phyloP scores from a whole-genome alignment of 2,797 vertebrate species.

The Argya squamiceps region DNA sequence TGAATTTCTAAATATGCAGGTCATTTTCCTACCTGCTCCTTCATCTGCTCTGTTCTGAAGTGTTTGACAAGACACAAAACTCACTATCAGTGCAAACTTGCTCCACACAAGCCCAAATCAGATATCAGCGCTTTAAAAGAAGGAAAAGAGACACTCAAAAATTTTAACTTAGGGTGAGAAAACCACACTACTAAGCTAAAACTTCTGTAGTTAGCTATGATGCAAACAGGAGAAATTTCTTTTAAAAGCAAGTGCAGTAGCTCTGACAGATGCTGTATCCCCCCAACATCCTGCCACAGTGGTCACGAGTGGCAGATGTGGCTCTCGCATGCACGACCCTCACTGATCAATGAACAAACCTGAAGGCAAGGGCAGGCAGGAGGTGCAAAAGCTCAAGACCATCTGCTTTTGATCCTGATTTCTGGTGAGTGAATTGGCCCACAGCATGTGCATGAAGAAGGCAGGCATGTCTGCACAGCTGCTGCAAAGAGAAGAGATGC shows the following conservation, averaged over 20 bases:
- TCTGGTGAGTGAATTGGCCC: background rate
- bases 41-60: background rate
- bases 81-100: background rate
- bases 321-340: rapidly evolving
- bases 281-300: background rate
- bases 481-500: background rate
- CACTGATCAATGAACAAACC: background rate
- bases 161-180: background rate
- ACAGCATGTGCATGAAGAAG: background rate
- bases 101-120: background rate
- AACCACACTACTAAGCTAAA: background rate
- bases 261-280: background rate
- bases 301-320: rapidly evolving
- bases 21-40: background rate
- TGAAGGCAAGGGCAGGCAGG: background rate
- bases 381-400: background rate
- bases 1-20: background rate
- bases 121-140: background rate
- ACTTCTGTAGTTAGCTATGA: background rate
- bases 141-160: background rate
- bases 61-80: background rate
- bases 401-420: background rate
- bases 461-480: background rate
- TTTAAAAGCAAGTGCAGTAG: background rate
- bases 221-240: background rate